These are phyloP conservation scores for Formica aserva DNA, from an alignment of 2,888 invertebrate genomes.

Conservation along the genomic window DNA sequence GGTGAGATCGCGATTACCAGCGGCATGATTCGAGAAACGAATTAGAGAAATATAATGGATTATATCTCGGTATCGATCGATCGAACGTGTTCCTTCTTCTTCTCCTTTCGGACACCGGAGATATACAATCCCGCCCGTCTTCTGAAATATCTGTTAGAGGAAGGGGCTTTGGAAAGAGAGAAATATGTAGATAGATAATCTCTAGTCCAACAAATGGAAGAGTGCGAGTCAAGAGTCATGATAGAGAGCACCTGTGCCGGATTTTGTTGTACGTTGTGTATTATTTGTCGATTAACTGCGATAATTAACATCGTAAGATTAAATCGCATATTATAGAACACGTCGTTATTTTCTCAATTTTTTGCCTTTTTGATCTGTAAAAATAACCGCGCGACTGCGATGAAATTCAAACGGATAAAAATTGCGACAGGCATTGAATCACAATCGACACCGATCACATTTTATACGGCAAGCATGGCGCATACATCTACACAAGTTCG, in stretches of 20 bases:
- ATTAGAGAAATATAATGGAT: slow-evolving; percentile 73
- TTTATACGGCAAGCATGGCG: slow-evolving; percentile 51
- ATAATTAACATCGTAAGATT: slow-evolving; percentile 69
- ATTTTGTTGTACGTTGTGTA: slow-evolving; percentile 26
- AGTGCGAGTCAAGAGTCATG: slow-evolving; percentile 60
- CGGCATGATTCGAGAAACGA: slow-evolving; percentile 59
- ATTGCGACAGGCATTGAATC: slow-evolving; percentile 59
- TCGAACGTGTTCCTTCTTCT: slow-evolving; percentile 58
- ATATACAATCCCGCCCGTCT: slow-evolving; percentile 66
- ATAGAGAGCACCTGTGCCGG: slow-evolving; percentile 53
- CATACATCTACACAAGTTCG: slow-evolving; percentile 29
- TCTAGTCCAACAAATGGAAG: slow-evolving; percentile 67
- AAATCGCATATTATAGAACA: slow-evolving; percentile 45
- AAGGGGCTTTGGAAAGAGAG: slow-evolving; percentile 21
- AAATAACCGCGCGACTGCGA: slow-evolving; percentile 27
- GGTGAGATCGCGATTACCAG: slow-evolving; percentile 60
- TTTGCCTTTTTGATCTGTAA: slow-evolving; percentile 29
- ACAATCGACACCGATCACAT: slow-evolving; percentile 67
- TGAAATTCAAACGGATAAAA: slow-evolving; percentile 38
- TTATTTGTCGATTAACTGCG: slow-evolving; percentile 60
- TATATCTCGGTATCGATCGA: slow-evolving; percentile 63
- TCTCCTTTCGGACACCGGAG: slow-evolving; percentile 17
- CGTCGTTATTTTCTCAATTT: slow-evolving; percentile 16
- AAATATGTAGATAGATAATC: slow-evolving; percentile 73
- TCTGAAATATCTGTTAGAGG: slow-evolving; percentile 60